Evolutionary conservation across 1,140 invertebrate genomes (phyloP).

Genomic region (Micrasema longulum): DNA sequence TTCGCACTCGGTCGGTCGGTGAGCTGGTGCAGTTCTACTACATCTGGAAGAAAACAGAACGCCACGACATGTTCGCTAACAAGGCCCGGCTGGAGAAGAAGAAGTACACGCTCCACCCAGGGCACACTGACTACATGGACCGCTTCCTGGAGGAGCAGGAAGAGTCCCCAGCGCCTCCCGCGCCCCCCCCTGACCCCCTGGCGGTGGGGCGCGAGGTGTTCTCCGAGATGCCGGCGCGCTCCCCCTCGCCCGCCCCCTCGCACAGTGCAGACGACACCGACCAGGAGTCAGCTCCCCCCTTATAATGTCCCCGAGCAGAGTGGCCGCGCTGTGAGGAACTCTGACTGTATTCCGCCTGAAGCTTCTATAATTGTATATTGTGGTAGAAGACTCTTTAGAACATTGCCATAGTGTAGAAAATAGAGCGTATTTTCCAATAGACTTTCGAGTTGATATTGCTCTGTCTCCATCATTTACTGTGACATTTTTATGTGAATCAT

Average conservation of each 20-base stretch:
- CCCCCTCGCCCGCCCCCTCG: constrained; percentile 59
- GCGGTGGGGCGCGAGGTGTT: constrained; percentile 67
- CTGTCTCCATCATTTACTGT: no score
- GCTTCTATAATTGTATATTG: neutral
- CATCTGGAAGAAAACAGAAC: constrained; percentile 98
- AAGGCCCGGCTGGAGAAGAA: constrained; percentile 88
- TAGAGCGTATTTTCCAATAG: no score
- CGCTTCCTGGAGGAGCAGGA: constrained; percentile 87
- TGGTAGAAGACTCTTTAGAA: neutral
- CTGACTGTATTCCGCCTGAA: neutral
- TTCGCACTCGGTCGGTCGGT: constrained; percentile 93
- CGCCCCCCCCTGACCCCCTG: constrained; percentile 63
- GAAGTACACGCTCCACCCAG: constrained; percentile 88
- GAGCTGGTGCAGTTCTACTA: constrained; percentile 99
- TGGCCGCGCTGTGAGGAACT: neutral
- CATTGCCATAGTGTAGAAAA: no score
- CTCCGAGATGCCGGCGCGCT: constrained; percentile 58
- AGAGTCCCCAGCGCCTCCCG: constrained; percentile 61
- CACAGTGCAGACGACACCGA: constrained; percentile 47
- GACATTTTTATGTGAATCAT: no score
- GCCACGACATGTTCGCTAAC: constrained; percentile 92
- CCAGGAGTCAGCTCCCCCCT: constrained; percentile 35
- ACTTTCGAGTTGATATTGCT: no score
- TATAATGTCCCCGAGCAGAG: constrained; percentile 35
- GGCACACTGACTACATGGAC: constrained; percentile 89